These are phyloP conservation scores for Anhinga rufa DNA, from an alignment of 2,113 vertebrate species.

Conservation along the genomic window DNA sequence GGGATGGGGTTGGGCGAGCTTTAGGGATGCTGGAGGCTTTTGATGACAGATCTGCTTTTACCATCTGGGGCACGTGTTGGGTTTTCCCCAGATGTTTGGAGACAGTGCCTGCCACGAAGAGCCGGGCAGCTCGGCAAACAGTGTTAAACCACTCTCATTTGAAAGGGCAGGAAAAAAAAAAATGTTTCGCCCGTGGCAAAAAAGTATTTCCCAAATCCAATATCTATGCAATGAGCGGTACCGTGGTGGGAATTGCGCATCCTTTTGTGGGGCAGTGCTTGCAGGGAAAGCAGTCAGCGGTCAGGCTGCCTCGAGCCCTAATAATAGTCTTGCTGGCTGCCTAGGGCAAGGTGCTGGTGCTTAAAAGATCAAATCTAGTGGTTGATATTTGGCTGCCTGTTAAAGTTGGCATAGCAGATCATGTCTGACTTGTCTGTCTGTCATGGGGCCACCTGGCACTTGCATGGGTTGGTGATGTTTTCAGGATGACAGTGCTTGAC, in stretches of 20 bases:
- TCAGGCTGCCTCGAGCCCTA: neutral
- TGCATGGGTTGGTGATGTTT: fast-evolving
- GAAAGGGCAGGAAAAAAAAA: neutral
- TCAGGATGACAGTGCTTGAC: neutral
- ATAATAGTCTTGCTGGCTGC: neutral
- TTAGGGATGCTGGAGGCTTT: neutral
- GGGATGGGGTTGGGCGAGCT: neutral
- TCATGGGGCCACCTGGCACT: neutral
- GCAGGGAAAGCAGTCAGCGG: neutral
- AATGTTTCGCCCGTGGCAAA: neutral
- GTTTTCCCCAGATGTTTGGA: neutral
- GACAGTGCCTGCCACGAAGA: neutral
- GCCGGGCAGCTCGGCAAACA: neutral
- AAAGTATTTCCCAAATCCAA: conserved; percentile 15
- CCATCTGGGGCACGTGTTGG: neutral
- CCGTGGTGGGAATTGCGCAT: neutral
- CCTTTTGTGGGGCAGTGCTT: neutral
- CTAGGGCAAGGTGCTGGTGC: neutral
- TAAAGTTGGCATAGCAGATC: neutral
- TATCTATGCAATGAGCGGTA: conserved; percentile 31
- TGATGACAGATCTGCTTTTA: neutral
- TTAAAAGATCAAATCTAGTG: neutral
- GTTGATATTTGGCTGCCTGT: neutral
- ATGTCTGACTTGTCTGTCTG: fast-evolving
- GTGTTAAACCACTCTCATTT: neutral